A percentile compares a stretch with the other conserved stretches of the same genome.
These are phyloP conservation scores for Troides helena DNA, from an alignment of 2,888 invertebrate genomes.

Conservation along the genomic window DNA sequence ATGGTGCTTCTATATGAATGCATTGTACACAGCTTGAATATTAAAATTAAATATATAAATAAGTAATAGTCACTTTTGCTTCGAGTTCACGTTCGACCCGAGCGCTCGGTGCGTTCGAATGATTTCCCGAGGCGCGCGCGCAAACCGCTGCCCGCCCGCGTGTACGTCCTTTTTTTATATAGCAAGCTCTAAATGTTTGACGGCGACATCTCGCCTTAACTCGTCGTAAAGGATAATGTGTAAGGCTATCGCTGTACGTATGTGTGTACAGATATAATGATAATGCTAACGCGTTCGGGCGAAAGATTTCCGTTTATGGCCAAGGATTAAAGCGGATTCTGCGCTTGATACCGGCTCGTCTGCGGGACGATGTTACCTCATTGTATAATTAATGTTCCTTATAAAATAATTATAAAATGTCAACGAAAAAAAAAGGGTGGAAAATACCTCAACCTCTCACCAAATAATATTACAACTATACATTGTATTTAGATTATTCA, in stretches of 20 bases:
- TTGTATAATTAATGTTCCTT: slow-evolving; percentile 35
- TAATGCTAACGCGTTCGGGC: slow-evolving; percentile 58
- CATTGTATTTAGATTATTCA: too few species aligned
- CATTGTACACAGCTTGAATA: slow-evolving; percentile 25
- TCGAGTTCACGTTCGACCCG: slow-evolving; percentile 60
- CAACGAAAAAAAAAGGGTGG: not conserved
- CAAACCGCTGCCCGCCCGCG: slow-evolving; percentile 50
- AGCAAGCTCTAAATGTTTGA: slow-evolving; percentile 70
- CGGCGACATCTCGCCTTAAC: slow-evolving; percentile 70
- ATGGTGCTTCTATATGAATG: slow-evolving; percentile 19
- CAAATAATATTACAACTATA: too few species aligned
- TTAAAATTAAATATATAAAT: slow-evolving; percentile 24
- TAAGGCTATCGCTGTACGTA: slow-evolving; percentile 63
- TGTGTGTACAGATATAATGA: slow-evolving; percentile 39
- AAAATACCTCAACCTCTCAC: too few species aligned
- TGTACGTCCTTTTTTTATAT: slow-evolving; percentile 74
- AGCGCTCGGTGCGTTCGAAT: slow-evolving; percentile 64
- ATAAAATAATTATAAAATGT: not conserved
- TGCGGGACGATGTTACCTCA: slow-evolving; percentile 61
- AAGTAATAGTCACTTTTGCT: slow-evolving; percentile 53
- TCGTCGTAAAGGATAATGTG: slow-evolving; percentile 76
- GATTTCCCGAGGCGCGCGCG: slow-evolving; percentile 66
- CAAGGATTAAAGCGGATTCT: slow-evolving; percentile 71
- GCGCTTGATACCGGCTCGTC: slow-evolving; percentile 59
- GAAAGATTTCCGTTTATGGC: slow-evolving; percentile 76